Percentiles rank a stretch among this genome's conserved stretches.
Conservation (phyloP, 2,113 vertebrate species). For the Phylloscopus whistleri region DNA sequence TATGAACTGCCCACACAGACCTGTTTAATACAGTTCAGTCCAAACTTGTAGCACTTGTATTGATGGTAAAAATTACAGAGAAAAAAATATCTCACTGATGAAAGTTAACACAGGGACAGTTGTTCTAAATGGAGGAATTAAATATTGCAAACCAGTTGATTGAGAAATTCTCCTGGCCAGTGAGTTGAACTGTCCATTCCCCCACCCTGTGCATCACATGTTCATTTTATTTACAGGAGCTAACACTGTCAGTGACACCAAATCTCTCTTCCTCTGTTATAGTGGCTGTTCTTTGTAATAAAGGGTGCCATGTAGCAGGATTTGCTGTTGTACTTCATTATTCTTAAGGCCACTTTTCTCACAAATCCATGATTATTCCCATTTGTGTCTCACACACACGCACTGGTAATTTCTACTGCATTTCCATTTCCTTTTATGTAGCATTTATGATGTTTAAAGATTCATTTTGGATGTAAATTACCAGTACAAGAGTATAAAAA, state of each 20-base stretch:
- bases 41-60: not conserved
- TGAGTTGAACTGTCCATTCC: not conserved
- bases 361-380: not conserved
- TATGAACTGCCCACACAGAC: not conserved
- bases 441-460: not conserved
- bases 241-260: not conserved
- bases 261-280: not conserved
- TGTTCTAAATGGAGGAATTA: not conserved
- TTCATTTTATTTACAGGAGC: not conserved
- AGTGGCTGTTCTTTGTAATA: not conserved
- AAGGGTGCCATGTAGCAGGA: not conserved
- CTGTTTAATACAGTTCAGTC: not conserved
- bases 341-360: not conserved
- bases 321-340: not conserved
- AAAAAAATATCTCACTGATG: not conserved
- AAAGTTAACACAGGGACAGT: not conserved
- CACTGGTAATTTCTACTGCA: not conserved
- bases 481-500: not conserved
- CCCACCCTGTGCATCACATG: not conserved
- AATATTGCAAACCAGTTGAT: not conserved
- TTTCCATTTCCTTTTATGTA: not conserved
- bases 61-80: not conserved
- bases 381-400: not conserved
- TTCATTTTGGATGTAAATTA: slow-evolving; percentile 23
- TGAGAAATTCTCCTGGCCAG: not conserved